Conservation (phyloP, 2,888 invertebrate species). For the Troglohyphantes excavatus region DNA sequence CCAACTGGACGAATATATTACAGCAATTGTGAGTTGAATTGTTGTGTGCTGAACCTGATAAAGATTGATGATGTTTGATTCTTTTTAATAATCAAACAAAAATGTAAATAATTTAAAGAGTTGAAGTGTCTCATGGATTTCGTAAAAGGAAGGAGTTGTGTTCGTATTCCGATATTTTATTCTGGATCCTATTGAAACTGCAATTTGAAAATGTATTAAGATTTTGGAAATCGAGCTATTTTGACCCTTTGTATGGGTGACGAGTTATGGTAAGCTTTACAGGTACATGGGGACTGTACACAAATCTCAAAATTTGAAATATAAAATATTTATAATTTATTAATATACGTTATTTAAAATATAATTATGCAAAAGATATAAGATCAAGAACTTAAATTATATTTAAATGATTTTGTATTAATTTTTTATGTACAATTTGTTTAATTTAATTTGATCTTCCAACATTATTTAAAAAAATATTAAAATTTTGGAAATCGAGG, state of each 20-base stretch:
- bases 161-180: constrained; percentile 27
- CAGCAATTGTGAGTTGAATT: constrained; percentile 52
- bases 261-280: background rate
- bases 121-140: constrained; percentile 25
- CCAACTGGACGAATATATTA: constrained; percentile 69
- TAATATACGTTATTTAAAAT: too few species aligned
- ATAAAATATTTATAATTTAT: too few species aligned
- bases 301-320: too few species aligned
- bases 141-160: background rate
- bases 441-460: too few species aligned
- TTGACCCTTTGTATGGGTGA: constrained; percentile 31
- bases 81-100: constrained; percentile 44
- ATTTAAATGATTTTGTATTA: too few species aligned
- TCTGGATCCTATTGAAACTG: background rate
- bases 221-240: constrained; percentile 16
- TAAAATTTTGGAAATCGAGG: too few species aligned
- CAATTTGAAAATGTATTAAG: constrained; percentile 3
- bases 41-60: constrained; percentile 61
- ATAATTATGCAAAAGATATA: too few species aligned
- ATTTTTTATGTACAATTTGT: too few species aligned
- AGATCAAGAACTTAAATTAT: too few species aligned
- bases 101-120: constrained; percentile 59
- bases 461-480: too few species aligned
- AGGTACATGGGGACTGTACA: too few species aligned
- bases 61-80: constrained; percentile 62